phyloP scores from a whole-genome alignment of 2,888 invertebrate species.

The Epirrhoe alternata region DNA sequence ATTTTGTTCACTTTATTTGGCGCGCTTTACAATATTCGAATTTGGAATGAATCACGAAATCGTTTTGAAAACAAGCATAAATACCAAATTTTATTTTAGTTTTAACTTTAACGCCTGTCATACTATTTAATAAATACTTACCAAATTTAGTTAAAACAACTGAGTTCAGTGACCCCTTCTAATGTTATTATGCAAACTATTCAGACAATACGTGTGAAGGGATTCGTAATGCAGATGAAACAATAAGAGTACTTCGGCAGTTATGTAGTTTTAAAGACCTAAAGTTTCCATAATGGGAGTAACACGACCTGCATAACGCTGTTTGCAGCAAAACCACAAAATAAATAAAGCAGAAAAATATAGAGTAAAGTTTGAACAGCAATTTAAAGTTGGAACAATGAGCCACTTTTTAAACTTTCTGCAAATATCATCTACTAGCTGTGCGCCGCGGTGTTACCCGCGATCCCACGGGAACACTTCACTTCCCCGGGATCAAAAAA shows the following conservation, averaged over 20 bases:
- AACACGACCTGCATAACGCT: background rate
- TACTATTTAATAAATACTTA: no score
- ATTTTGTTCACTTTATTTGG: constrained; percentile 26
- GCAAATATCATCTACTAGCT: no score
- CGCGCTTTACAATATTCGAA: background rate
- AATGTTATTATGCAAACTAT: background rate
- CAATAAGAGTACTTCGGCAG: background rate
- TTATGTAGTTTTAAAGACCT: background rate
- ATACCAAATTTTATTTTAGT: no score
- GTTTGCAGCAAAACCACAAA: background rate
- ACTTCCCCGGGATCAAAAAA: no score
- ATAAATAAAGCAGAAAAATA: background rate
- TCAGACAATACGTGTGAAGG: background rate
- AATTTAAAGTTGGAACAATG: constrained; percentile 49
- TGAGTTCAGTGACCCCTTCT: background rate
- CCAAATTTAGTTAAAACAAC: background rate
- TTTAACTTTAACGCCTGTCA: no score
- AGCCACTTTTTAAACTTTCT: background rate
- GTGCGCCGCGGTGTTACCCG: no score
- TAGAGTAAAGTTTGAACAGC: constrained; percentile 13
- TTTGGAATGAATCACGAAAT: constrained; percentile 9
- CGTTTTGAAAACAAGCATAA: background rate
- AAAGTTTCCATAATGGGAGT: background rate
- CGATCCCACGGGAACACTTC: no score
- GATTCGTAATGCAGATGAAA: background rate